Conservation (phyloP, 2,797 vertebrate species). For the Phrynocephalus vlangalii region DNA sequence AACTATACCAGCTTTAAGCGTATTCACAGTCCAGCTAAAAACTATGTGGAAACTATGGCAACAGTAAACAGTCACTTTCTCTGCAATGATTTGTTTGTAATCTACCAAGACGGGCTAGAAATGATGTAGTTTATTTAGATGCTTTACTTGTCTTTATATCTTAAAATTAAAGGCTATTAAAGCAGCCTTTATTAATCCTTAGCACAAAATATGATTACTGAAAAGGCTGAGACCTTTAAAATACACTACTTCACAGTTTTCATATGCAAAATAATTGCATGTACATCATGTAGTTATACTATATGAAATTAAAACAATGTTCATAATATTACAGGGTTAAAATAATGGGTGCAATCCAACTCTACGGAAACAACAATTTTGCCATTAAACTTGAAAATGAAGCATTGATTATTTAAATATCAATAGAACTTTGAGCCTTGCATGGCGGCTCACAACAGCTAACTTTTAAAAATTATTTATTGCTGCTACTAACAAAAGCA, state of each 20-base stretch:
- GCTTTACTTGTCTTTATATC: conserved; percentile 27
- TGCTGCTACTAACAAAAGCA: too few relatives aligned
- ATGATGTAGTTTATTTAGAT: conserved; percentile 13
- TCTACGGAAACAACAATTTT: background rate
- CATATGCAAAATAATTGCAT: background rate
- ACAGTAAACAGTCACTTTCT: conserved; percentile 50
- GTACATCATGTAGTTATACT: background rate
- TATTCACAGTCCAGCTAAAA: conserved; percentile 53
- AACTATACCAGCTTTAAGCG: conserved; percentile 51
- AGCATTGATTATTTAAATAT: background rate
- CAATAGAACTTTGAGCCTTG: background rate
- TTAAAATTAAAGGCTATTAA: conserved; percentile 26
- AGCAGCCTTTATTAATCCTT: conserved; percentile 23
- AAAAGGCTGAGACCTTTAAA: conserved; percentile 35
- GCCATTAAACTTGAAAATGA: background rate
- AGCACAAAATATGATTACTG: background rate
- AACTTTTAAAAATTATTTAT: too few relatives aligned
- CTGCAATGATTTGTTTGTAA: conserved; percentile 52
- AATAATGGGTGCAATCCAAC: background rate
- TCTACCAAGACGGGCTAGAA: conserved; percentile 28
- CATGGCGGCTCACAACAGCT: background rate
- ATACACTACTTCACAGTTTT: background rate
- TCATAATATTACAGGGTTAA: background rate
- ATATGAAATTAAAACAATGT: background rate
- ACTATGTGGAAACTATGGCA: conserved; percentile 60